phyloP scores from a whole-genome alignment of 2,888 invertebrate genomes.

The Heliconius aoede region DNA sequence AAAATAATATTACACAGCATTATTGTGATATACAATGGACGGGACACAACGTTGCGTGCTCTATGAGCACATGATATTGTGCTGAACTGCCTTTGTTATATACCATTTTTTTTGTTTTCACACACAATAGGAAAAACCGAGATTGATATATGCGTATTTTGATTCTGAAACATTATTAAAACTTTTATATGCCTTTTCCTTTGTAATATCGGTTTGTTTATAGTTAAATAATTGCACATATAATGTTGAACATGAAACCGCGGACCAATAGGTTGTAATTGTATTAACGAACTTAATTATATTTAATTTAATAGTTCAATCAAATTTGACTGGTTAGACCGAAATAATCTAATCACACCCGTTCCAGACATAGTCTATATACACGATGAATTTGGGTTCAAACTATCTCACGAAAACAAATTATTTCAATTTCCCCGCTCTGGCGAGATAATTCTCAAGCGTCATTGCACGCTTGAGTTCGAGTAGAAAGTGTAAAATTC shows the following conservation, averaged over 20 bases:
- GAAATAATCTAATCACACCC: no score
- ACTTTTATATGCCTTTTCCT: not conserved
- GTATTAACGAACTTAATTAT: no score
- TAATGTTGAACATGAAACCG: not conserved
- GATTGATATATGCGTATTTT: slow-evolving; percentile 13
- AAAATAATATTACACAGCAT: slow-evolving; percentile 36
- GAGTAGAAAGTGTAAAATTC: rapidly evolving
- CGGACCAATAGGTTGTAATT: no score
- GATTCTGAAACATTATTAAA: not conserved
- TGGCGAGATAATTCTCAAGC: not conserved
- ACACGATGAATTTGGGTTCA: not conserved
- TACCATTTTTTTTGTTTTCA: slow-evolving; percentile 1
- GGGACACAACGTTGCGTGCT: slow-evolving; percentile 29
- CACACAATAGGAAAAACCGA: slow-evolving; percentile 4
- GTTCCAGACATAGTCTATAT: no score
- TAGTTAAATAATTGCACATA: not conserved
- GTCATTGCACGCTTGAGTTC: no score
- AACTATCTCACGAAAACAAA: not conserved
- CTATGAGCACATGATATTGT: slow-evolving; percentile 23
- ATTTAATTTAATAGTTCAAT: no score
- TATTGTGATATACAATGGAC: slow-evolving; percentile 37
- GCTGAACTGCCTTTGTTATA: slow-evolving; percentile 19
- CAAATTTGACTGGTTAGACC: no score
- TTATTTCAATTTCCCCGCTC: not conserved
- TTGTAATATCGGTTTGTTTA: not conserved